Base-by-base conservation (phyloP, 2,797 vertebrate genomes). In the Acropternis orthonyx region DNA sequence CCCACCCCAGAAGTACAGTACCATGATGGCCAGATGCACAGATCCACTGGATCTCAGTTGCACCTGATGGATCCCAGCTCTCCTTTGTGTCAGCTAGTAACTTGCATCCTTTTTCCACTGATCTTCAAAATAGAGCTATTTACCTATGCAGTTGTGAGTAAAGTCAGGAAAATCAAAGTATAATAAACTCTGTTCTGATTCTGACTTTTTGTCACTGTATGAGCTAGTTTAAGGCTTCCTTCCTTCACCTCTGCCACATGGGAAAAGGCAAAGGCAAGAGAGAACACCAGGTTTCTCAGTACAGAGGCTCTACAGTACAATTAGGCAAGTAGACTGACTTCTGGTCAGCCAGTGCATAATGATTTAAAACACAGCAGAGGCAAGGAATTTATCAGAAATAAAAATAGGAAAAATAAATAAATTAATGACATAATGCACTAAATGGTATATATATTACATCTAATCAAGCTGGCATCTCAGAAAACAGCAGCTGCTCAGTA, bases 401-500 rank as follows among this genome's bases (percentile, higher is more conserved):
- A 93, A 92, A 91, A 34, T 1, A 77, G 28, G 63, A n/a, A 94
- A 95, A 91, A 74, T 13, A 95, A 91, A 74, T 13, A 63, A 73
- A 88, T 74, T 80, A 72, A 24, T 62, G 49, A 43, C 37, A 24
- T 59, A 69, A 67, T 26, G 43, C 52, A 83, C 62, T 58, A 88
- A 88, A 78, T 28, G 10, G 30, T 59, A 10, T 55, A 13, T 71
- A 49, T 72, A 49, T 79, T 66, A 51, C 43, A 94, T 39, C 30
- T 77, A 88, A 89, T 78, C 43, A 76, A 92, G 52, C 13, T 59
- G 55, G n/a, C 43, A 75, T 51, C 51, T 95, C 54, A 78, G 54
- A 84, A 89, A 93, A 95, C 32, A 69, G 69, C 69, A 96, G 76
- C 76, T 95, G 89, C 32, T 84, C 85, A 66, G 20, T 83, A 93